Conservation (phyloP, 2,888 invertebrate genomes). For the Adelognathus sp. region DNA sequence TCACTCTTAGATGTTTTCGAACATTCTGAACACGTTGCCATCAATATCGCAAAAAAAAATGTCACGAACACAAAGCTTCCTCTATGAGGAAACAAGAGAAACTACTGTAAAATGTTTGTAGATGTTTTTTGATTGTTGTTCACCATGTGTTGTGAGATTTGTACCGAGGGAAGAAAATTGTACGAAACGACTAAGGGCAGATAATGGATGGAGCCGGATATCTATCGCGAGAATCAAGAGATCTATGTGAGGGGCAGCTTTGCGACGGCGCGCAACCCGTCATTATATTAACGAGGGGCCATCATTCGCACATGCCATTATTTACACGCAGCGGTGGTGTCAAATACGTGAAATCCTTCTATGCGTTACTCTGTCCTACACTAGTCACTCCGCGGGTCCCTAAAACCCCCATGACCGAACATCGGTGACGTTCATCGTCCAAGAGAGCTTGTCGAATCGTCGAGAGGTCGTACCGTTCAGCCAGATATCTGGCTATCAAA, state of each 20-base stretch:
- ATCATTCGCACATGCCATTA: conserved; percentile 66
- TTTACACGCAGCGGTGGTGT: conserved; percentile 64
- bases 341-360: conserved; percentile 64
- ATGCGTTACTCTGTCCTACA: conserved; percentile 56
- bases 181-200: conserved; percentile 26
- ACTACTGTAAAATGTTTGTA: too few species aligned
- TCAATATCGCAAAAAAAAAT: too few species aligned
- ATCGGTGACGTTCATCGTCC: conserved; percentile 41
- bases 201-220: conserved; percentile 8
- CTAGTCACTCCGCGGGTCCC: conserved; percentile 30
- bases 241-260: conserved; percentile 6
- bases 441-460: conserved; percentile 58
- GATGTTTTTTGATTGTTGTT: not conserved
- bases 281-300: conserved; percentile 65
- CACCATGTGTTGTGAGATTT: not conserved
- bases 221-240: conserved; percentile 15
- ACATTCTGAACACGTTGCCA: too few species aligned
- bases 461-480: conserved; percentile 46
- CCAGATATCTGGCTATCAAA: conserved; percentile 54
- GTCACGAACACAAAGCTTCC: too few species aligned
- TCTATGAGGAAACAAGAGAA: too few species aligned
- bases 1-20: too few species aligned
- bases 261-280: conserved; percentile 45
- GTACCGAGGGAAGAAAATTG: not conserved
- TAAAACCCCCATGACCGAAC: not conserved